Evolutionary conservation across 1,140 invertebrate species (phyloP).

Genomic region (Ips nitidus): DNA sequence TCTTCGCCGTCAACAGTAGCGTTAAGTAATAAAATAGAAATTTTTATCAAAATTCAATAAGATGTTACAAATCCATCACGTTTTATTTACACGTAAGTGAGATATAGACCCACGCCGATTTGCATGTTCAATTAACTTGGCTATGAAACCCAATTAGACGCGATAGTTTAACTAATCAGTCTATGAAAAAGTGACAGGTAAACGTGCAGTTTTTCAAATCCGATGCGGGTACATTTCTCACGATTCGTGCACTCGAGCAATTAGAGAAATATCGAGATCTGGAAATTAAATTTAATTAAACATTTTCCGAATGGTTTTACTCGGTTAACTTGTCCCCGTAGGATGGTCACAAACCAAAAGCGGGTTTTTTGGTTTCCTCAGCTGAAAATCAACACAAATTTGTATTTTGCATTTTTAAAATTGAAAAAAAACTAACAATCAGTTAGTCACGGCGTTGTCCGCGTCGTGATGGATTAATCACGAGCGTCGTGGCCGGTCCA

Average conservation of each 20-base stretch:
- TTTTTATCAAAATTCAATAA: too few species aligned
- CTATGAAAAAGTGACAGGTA: not conserved
- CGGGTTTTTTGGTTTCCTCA: too few species aligned
- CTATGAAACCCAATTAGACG: not conserved
- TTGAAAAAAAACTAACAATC: conserved; percentile 10
- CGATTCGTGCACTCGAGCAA: not conserved
- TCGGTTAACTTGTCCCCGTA: too few species aligned
- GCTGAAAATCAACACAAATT: too few species aligned
- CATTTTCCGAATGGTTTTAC: too few species aligned
- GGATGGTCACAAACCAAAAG: too few species aligned
- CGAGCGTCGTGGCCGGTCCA: conserved; percentile 22
- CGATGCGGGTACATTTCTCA: not conserved
- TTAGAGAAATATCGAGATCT: too few species aligned
- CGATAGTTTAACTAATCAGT: not conserved
- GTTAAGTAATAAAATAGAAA: too few species aligned
- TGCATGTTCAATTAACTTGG: not conserved
- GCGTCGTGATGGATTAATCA: conserved; percentile 31
- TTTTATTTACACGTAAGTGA: not conserved
- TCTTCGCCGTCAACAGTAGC: too few species aligned
- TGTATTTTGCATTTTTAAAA: too few species aligned
- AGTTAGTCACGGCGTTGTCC: conserved; percentile 21
- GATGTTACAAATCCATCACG: not conserved
- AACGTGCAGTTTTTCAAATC: not conserved
- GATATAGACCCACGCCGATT: not conserved
- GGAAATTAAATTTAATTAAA: too few species aligned